A percentile compares a stretch with the other conserved stretches of the same genome.
These are phyloP conservation scores for Oligia fasciuncula DNA, from an alignment of 2,888 invertebrate genomes.

Conservation along the genomic window DNA sequence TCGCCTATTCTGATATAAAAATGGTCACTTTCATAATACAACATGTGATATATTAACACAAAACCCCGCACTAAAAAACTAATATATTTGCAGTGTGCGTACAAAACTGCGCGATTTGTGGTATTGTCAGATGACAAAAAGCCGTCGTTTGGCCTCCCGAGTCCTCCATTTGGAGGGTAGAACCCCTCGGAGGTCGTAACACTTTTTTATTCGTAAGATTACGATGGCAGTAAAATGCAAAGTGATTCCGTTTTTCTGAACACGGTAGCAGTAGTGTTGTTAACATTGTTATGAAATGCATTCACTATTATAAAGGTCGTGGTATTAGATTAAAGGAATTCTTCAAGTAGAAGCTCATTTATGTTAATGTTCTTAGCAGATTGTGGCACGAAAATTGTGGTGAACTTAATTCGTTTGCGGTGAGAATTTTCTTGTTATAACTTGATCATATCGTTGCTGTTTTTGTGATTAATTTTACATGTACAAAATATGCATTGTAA, in stretches of 20 bases:
- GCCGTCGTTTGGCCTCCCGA: conserved; percentile 73
- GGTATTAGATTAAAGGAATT: conserved; percentile 18
- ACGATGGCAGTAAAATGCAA: conserved; percentile 80
- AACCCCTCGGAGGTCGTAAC: conserved; percentile 72
- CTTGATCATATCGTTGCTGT: neutral
- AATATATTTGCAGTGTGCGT: conserved; percentile 49
- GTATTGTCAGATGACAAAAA: conserved; percentile 81
- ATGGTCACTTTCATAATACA: conserved; percentile 8
- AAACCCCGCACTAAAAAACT: conserved; percentile 38
- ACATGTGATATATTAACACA: conserved; percentile 48
- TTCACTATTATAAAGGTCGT: conserved; percentile 26
- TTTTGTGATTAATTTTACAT: neutral
- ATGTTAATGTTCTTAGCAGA: conserved; percentile 11
- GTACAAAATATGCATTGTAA: neutral
- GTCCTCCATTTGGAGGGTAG: conserved; percentile 71
- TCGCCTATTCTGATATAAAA: neutral
- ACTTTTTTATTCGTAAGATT: conserved; percentile 81
- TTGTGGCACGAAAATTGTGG: conserved; percentile 1
- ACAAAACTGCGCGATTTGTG: conserved; percentile 76
- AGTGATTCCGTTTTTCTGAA: conserved; percentile 77
- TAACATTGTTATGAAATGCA: conserved; percentile 63
- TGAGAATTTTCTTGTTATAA: neutral
- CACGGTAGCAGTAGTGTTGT: conserved; percentile 58
- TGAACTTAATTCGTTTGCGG: neutral
- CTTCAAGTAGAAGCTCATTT: conserved; percentile 12